These are phyloP conservation scores for Helicolenus hilgendorfi DNA, from an alignment of 2,797 vertebrate species.

Conservation along the genomic window DNA sequence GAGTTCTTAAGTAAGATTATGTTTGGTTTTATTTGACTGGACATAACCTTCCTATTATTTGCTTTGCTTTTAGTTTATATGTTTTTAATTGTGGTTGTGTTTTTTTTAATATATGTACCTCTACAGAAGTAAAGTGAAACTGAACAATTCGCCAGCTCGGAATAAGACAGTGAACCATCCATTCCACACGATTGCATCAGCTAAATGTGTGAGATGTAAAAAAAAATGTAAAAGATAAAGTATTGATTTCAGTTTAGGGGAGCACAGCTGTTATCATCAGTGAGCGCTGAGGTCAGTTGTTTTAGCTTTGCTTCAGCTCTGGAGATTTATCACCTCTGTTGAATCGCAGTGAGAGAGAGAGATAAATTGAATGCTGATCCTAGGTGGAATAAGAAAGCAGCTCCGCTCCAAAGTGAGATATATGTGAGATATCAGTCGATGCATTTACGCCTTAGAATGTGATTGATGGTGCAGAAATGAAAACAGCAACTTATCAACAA, in stretches of 20 bases:
- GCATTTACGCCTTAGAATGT: slow-evolving; percentile 26
- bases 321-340: slow-evolving; percentile 76
- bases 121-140: neutral
- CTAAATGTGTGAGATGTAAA: slow-evolving; percentile 56
- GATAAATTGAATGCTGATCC: slow-evolving; percentile 74
- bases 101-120: neutral
- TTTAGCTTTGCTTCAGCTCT: slow-evolving; percentile 62
- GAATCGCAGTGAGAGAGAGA: slow-evolving; percentile 27
- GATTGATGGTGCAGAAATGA: slow-evolving; percentile 60
- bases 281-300: slow-evolving; percentile 75
- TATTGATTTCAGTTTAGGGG: slow-evolving; percentile 82
- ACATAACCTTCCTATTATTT: neutral
- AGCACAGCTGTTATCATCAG: slow-evolving; percentile 63
- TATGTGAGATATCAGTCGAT: slow-evolving; percentile 64
- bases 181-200: slow-evolving; percentile 28
- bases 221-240: slow-evolving; percentile 74
- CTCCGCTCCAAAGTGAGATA: slow-evolving; percentile 62
- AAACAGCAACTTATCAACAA: slow-evolving; percentile 59
- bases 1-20: too few relatives aligned
- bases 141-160: slow-evolving; percentile 12
- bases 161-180: neutral
- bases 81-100: neutral
- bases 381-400: slow-evolving; percentile 66
- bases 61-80: neutral
- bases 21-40: neutral